Conservation (phyloP, 2,113 vertebrate genomes). For the Athene noctua region DNA sequence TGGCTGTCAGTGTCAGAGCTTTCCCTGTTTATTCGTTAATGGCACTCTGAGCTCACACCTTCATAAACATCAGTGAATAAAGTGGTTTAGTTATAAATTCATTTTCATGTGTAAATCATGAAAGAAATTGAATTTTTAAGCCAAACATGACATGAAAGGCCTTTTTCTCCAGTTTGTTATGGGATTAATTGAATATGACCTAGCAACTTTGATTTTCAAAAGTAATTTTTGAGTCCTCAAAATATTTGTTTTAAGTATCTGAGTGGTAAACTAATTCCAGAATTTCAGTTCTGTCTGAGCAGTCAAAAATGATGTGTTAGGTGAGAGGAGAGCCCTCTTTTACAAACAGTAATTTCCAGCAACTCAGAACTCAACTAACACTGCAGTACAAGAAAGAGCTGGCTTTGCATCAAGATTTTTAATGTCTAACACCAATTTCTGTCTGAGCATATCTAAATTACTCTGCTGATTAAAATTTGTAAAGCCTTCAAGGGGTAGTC, state of each 20-base stretch:
- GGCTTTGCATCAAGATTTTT: background rate
- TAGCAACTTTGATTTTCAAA: background rate
- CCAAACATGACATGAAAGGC: background rate
- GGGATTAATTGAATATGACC: background rate
- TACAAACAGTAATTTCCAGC: background rate
- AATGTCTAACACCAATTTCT: background rate
- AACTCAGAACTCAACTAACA: background rate
- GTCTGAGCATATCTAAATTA: background rate
- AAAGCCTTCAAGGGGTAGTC: background rate
- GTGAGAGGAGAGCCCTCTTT: background rate
- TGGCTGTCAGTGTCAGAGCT: background rate
- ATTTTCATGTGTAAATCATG: background rate
- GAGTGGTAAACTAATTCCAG: background rate
- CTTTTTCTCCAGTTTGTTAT: background rate
- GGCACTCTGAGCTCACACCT: background rate
- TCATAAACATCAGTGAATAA: background rate
- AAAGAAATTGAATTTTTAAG: background rate
- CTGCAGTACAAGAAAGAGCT: background rate
- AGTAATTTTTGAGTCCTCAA: background rate
- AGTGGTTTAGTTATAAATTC: background rate
- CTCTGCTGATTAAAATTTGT: conserved; percentile 6
- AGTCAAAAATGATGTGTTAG: background rate
- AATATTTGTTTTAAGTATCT: background rate
- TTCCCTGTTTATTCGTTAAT: background rate
- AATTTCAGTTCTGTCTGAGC: background rate